Base-by-base conservation (phyloP, 2,888 invertebrate species). In the Ephialtes manifestator region DNA sequence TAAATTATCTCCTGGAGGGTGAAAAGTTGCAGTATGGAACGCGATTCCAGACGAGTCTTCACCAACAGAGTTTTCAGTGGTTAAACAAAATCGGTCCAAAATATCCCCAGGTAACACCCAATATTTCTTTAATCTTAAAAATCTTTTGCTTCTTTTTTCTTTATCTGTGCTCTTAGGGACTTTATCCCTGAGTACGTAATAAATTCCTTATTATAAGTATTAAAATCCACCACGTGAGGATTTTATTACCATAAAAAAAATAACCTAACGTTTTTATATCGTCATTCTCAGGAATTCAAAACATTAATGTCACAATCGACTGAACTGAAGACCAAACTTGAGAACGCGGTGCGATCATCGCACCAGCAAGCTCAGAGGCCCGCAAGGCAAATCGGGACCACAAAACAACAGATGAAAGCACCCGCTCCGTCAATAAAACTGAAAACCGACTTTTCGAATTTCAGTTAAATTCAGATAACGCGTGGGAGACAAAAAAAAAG, bases 401-500 rank as follows among this genome's bases (percentile, higher is more conserved):
- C 93, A 35, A 94, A 93, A 83, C 91, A 92, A 67, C 92, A 92
- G 84, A 90, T 92, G 51, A 93, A 94, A 90, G 90, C 92, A 87
- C 91, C 92, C 7, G 94, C 95, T 60, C 98, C 97, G 83, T 97
- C 97, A 74, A 99, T 99, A 92, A 98, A 98, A 94, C 95, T 99
- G 88, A 98, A 98, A 95, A 99, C 98, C 2, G 98, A 99, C 95
- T 99, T 99, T 94, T 98, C 98, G 91, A 98, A 98, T 95, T 99
- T 98, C 92, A 96, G 96, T 91, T 97, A 96, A 95, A 76, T 78
- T 24, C 28, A 2, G 4, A 20, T 13, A 7, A 46, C 18, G 3
- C 58, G 39, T 28, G 63, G n/a, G 51, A 18, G 28, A 13, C 15
- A 51, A 5, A 67, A 46, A 8, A 15, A 18, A 65, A 39, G 43